Evolutionary conservation across 2,113 vertebrate species (phyloP).

Genomic region (Kobus ellipsiprymnus): DNA sequence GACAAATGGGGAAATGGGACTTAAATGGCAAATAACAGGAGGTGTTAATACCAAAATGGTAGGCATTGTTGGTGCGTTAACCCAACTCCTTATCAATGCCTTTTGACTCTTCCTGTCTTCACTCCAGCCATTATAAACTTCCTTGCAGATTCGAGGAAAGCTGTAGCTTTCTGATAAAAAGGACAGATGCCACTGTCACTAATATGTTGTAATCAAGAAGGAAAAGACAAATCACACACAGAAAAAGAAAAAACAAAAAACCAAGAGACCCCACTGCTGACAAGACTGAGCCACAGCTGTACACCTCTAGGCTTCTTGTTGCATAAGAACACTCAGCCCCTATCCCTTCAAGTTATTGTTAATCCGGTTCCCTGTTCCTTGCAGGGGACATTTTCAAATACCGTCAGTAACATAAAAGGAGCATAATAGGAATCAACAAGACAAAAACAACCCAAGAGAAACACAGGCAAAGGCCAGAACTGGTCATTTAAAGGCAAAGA

Average conservation of each 20-base stretch:
- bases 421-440: background rate
- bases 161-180: background rate
- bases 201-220: background rate
- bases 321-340: background rate
- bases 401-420: background rate
- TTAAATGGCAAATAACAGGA: background rate
- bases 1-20: background rate
- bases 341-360: background rate
- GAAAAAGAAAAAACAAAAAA: background rate
- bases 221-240: background rate
- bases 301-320: rapidly evolving
- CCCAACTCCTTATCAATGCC: background rate
- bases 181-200: background rate
- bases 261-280: background rate
- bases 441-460: background rate
- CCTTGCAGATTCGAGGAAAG: background rate
- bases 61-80: background rate
- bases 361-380: background rate
- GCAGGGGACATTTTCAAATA: background rate
- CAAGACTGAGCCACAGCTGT: background rate
- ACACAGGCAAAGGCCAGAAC: background rate
- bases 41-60: background rate
- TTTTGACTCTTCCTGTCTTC: background rate
- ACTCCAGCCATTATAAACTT: background rate
- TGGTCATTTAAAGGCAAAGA: background rate